These are phyloP conservation scores for Promerops cafer DNA, from an alignment of 2,113 vertebrate genomes.

Conservation along the genomic window DNA sequence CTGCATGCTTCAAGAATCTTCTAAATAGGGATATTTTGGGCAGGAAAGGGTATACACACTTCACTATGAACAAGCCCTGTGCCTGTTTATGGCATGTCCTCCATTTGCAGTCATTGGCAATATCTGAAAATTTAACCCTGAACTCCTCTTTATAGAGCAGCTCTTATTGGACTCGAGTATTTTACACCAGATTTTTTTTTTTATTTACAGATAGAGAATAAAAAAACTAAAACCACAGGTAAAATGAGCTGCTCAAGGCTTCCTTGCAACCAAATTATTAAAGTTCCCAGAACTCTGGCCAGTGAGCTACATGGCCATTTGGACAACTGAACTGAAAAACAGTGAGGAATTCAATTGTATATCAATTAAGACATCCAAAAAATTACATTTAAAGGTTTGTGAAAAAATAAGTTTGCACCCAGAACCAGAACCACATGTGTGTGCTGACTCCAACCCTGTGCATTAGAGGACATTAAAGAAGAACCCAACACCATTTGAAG, in stretches of 20 bases:
- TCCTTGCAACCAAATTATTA: neutral
- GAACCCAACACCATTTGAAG: neutral
- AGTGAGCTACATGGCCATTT: neutral
- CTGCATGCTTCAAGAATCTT: neutral
- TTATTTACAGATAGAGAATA: neutral
- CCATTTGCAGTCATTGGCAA: neutral
- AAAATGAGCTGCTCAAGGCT: neutral
- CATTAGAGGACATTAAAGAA: neutral
- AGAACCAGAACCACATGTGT: neutral
- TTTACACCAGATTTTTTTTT: neutral
- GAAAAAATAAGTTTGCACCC: neutral
- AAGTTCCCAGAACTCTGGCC: neutral
- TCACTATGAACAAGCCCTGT: neutral
- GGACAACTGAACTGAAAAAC: neutral
- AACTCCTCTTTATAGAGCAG: neutral
- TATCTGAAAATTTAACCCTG: neutral
- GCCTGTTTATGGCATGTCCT: neutral
- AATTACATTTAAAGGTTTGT: neutral
- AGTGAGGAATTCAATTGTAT: neutral
- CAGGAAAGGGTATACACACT: neutral
- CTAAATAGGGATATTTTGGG: neutral
- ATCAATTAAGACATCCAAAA: neutral
- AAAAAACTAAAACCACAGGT: neutral
- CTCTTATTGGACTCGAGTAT: neutral
- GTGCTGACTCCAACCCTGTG: neutral